Evolutionary conservation across 2,888 invertebrate genomes (phyloP).

Genomic region (Carpatolechia fugitivella): DNA sequence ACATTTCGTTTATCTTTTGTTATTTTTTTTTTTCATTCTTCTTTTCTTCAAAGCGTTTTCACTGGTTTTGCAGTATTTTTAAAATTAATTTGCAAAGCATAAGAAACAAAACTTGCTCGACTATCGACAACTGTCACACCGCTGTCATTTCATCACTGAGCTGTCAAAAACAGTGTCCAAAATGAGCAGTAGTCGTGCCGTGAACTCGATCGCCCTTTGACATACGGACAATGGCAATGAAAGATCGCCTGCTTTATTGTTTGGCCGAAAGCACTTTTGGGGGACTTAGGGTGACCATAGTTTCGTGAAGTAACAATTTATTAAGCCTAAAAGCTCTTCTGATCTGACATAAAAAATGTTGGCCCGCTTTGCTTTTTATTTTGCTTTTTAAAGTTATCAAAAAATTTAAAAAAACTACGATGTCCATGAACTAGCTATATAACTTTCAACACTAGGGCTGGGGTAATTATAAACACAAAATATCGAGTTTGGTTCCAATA

Average conservation of each 20-base stretch:
- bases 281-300: conserved; percentile 2
- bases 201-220: conserved; percentile 30
- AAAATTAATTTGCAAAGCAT: too few species aligned
- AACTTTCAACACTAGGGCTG: too few species aligned
- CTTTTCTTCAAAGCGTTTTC: too few species aligned
- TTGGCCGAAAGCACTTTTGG: conserved; percentile 5
- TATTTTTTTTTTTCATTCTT: too few species aligned
- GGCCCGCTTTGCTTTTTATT: background rate
- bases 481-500: too few species aligned
- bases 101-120: too few species aligned
- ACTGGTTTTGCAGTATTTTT: too few species aligned
- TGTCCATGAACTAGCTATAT: too few species aligned
- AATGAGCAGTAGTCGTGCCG: background rate
- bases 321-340: background rate
- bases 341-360: background rate
- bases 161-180: conserved; percentile 1
- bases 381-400: too few species aligned
- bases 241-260: conserved; percentile 27
- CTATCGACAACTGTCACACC: background rate
- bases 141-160: background rate
- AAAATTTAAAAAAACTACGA: too few species aligned
- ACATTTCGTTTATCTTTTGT: too few species aligned
- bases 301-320: conserved; percentile 8
- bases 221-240: conserved; percentile 32
- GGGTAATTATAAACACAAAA: background rate